Evolutionary conservation across 2,797 vertebrate species (phyloP).

Genomic region (Paramormyrops hopkinsi): DNA sequence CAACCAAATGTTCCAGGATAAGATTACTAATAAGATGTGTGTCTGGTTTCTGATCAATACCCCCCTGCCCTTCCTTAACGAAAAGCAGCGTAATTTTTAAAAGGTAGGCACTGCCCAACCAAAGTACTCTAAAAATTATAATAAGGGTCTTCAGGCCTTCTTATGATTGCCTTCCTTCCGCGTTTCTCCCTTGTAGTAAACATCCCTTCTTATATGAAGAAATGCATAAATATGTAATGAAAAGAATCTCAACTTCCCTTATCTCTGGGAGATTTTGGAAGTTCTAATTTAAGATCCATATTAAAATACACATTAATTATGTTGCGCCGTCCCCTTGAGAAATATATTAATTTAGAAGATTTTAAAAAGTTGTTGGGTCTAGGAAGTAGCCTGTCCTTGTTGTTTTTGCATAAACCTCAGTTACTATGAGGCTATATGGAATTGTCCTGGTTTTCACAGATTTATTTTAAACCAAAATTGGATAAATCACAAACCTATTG

Average conservation of each 20-base stretch:
- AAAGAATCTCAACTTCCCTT: slow-evolving; percentile 23
- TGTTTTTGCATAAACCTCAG: not conserved
- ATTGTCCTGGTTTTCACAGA: not conserved
- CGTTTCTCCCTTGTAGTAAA: not conserved
- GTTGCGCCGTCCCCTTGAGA: slow-evolving; percentile 2
- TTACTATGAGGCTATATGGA: not conserved
- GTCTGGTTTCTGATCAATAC: slow-evolving; percentile 30
- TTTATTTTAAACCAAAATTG: not conserved
- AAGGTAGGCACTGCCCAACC: slow-evolving; percentile 4
- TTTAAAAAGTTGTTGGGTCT: slow-evolving; percentile 3
- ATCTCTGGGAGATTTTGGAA: slow-evolving; percentile 23
- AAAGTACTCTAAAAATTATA: slow-evolving; percentile 10
- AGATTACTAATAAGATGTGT: slow-evolving; percentile 35
- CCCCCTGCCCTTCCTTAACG: slow-evolving; percentile 8
- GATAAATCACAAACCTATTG: not conserved
- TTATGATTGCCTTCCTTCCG: not conserved
- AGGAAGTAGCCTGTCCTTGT: not conserved
- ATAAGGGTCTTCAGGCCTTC: slow-evolving; percentile 8
- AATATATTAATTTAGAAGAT: slow-evolving; percentile 16
- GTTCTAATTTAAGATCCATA: slow-evolving; percentile 24
- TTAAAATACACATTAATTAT: slow-evolving; percentile 22
- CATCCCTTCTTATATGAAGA: slow-evolving; percentile 17
- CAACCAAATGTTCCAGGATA: slow-evolving; percentile 41
- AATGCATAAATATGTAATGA: slow-evolving; percentile 41
- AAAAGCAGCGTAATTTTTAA: slow-evolving; percentile 13